Conservation (phyloP, 2,113 vertebrate species). For the Vidua chalybeata region DNA sequence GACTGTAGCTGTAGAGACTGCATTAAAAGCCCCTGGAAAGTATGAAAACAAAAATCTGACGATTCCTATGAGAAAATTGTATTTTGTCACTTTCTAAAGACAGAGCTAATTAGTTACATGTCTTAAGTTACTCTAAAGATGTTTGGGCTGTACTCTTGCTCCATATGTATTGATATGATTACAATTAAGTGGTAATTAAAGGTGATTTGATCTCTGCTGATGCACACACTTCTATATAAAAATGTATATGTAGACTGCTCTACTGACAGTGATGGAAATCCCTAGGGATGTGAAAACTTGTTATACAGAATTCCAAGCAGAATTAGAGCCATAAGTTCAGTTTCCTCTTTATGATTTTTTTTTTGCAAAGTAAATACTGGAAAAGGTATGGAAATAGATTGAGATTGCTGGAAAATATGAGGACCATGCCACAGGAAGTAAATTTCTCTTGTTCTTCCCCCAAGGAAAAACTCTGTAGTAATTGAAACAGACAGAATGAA, state of each 20-base stretch:
- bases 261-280: background rate
- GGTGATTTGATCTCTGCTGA: background rate
- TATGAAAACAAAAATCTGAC: background rate
- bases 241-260: background rate
- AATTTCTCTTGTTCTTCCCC: background rate
- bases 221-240: background rate
- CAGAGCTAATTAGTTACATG: background rate
- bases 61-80: background rate
- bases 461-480: background rate
- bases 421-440: background rate
- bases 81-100: background rate
- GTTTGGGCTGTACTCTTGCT: background rate
- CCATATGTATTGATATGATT: background rate
- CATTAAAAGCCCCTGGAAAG: background rate
- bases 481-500: background rate
- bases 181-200: background rate
- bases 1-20: background rate
- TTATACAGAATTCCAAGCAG: background rate
- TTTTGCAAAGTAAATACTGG: background rate
- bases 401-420: constrained; percentile 31
- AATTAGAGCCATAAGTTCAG: background rate
- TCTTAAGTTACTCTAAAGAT: background rate
- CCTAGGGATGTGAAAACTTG: background rate
- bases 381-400: constrained; percentile 20
- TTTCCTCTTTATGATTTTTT: background rate